Base-by-base conservation (phyloP, 2,888 invertebrate genomes). In the Smittia aterrima region DNA sequence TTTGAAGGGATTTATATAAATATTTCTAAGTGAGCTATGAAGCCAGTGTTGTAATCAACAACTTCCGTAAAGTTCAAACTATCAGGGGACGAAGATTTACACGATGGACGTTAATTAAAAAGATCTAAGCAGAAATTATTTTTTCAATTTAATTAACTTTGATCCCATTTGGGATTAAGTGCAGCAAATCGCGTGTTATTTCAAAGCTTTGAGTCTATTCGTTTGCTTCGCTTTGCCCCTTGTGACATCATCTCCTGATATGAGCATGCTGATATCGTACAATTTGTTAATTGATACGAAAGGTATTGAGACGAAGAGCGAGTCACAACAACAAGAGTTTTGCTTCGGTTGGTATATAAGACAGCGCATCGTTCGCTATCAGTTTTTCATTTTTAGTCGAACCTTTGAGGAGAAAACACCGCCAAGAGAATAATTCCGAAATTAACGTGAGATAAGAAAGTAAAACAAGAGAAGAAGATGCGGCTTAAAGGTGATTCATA, bases 271-370 rank as follows among this genome's bases (percentile, higher is more conserved):
- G 22, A 58, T 58, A 58, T 16, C 47, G n/a, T 2, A 16, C 22
- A 58, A 58, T 58, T 58, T 58, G 58, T 58, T 58, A 58, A 18
- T 22, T 58, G 18, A 47, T 22, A 47, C 47, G 47, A 6, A 32
- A 32, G 47, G 16, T 22, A 58, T 2, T 4, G 58, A 2, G 4
- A 20, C 22, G 22, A 22, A 58, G 22, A 22, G 58, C 22, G 58
- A 47, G 11, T n/a, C 32, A 11, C 47, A 47, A 22, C 22, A 22
- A 58, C 58, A 22, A 58, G 9, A 22, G n/a, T 22, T 13, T 47
- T 47, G 47, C 58, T 9, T 25, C n/a, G 25, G 2, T 16, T 27
- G 11, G 3, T 64, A 64, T 64, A 64, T 64, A 64, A 64, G 64
- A 64, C 25, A 3, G 58, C 24, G 16, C 27, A 64, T 3, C 27